These are phyloP conservation scores for Uloborus diversus DNA, from an alignment of 1,140 invertebrate species.

Conservation along the genomic window DNA sequence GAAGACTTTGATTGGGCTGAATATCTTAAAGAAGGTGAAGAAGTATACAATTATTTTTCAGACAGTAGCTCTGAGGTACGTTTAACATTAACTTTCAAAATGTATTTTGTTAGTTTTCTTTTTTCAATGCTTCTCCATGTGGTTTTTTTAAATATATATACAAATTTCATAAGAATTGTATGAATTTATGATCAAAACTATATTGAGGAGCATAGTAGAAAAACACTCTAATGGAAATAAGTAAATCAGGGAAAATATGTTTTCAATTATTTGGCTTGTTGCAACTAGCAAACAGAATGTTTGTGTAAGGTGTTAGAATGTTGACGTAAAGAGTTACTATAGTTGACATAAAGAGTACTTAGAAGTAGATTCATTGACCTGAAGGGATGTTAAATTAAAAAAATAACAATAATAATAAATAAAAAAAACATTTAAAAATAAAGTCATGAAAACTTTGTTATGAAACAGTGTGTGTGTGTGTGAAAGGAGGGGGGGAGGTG, in stretches of 20 bases:
- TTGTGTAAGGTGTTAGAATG: too few species aligned
- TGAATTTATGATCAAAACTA: not conserved
- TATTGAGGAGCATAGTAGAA: not conserved
- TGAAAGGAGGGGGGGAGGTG: too few species aligned
- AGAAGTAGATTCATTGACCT: too few species aligned
- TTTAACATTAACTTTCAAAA: not conserved
- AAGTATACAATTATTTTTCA: not conserved
- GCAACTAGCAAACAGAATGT: too few species aligned
- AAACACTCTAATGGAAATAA: not conserved
- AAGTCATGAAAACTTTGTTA: too few species aligned
- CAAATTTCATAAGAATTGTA: not conserved
- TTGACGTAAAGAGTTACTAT: too few species aligned
- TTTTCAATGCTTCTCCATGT: not conserved
- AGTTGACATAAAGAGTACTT: too few species aligned
- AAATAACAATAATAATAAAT: too few species aligned
- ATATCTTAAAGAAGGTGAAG: slow-evolving; percentile 25
- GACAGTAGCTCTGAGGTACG: slow-evolving; percentile 28
- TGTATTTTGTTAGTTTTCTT: not conserved
- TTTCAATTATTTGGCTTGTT: not conserved
- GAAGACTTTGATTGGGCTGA: slow-evolving; percentile 24
- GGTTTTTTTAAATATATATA: not conserved
- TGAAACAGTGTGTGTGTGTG: too few species aligned
- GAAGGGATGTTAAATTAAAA: too few species aligned
- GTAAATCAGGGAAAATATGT: not conserved
- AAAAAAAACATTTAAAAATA: too few species aligned